Percentiles rank a stretch among this genome's conserved stretches.
Evolutionary conservation across 2,888 invertebrate species (phyloP).

Genomic region (Thecocarcelia acutangulata): DNA sequence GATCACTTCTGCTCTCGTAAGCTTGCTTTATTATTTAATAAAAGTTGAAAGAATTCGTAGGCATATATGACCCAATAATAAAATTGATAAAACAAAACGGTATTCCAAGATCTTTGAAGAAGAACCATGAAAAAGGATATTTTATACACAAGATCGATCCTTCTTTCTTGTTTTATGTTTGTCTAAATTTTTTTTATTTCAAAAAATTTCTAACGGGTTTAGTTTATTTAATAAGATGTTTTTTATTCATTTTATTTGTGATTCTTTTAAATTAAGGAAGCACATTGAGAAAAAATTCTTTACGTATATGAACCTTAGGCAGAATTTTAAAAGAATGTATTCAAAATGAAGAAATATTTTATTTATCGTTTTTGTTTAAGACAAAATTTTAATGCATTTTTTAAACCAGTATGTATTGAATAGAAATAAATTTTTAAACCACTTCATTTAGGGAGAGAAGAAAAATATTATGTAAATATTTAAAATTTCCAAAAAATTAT

Average conservation of each 20-base stretch:
- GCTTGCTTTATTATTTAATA: constrained; percentile 30
- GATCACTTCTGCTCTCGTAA: constrained; percentile 20
- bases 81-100: constrained; percentile 18
- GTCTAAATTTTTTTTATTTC: constrained; percentile 1
- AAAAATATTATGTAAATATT: no score
- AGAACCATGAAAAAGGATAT: constrained; percentile 25
- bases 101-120: constrained; percentile 14
- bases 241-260: constrained; percentile 23
- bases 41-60: no score
- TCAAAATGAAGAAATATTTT: constrained; percentile 30
- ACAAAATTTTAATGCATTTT: no score
- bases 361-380: background rate
- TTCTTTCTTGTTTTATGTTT: background rate
- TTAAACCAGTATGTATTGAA: no score
- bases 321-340: constrained; percentile 26
- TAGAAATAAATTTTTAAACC: no score
- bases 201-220: constrained; percentile 47
- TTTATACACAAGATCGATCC: background rate
- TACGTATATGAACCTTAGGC: background rate
- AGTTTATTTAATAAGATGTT: constrained; percentile 24
- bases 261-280: background rate
- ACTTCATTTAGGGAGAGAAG: no score
- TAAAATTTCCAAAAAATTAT: no score
- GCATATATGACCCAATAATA: constrained; percentile 43
- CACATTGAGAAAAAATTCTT: background rate